These are phyloP conservation scores for Gopherus flavomarginatus DNA, from an alignment of 2,113 vertebrate species.

Conservation along the genomic window DNA sequence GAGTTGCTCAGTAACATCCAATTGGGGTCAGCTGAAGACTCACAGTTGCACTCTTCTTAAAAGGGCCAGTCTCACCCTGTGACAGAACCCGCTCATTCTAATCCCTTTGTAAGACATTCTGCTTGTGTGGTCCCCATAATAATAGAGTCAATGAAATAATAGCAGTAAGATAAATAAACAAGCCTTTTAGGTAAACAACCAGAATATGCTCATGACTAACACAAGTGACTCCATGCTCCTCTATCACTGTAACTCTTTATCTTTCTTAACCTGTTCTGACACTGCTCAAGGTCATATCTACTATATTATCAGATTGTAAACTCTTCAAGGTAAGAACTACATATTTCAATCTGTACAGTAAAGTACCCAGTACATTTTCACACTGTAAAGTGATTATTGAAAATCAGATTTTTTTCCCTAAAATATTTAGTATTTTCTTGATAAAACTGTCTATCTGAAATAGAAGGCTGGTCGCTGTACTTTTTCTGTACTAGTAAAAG, in stretches of 20 bases:
- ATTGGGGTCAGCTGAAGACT: too few relatives aligned
- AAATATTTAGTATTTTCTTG: neutral
- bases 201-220: neutral
- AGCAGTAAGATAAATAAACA: neutral
- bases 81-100: too few relatives aligned
- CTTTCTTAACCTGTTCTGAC: neutral
- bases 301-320: too few relatives aligned
- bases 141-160: neutral
- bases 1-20: too few relatives aligned
- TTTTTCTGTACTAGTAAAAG: neutral
- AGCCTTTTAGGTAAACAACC: neutral
- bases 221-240: neutral
- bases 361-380: neutral
- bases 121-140: too few relatives aligned
- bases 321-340: neutral
- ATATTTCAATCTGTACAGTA: neutral
- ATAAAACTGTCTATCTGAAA: neutral
- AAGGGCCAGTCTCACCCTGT: too few relatives aligned
- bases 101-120: too few relatives aligned
- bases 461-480: neutral
- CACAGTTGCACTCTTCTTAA: too few relatives aligned
- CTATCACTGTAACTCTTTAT: neutral
- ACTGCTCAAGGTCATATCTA: too few relatives aligned
- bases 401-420: neutral
- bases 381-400: neutral